Evolutionary conservation across 2,797 vertebrate species (phyloP), one percentile per base, ranked within the genome.

Genomic region (Pseudochaenichthys georgianus): DNA sequence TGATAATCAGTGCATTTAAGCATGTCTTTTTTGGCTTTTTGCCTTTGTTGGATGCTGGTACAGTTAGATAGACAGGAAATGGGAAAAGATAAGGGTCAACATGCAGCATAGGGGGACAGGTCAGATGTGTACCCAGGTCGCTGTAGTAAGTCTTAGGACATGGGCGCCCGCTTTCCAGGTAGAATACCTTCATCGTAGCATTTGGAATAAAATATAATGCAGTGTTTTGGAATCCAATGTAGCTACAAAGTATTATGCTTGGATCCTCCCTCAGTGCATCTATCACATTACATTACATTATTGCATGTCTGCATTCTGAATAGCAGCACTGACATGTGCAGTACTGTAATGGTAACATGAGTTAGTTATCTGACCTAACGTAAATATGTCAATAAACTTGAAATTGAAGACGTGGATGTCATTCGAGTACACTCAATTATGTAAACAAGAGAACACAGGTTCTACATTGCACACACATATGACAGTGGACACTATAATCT

Each of bases 401-500:
- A 54, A 17, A 55, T 52, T 8, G 19, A 28, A 64, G n/a, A 53
- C 7, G 52, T 17, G 4, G 19, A 64, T 12, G 47, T 38, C 34
- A 34, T 72, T 42, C 62, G 15, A 79, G 28, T 28, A 38, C 34
- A 17, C 2, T 2, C 51, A 23, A 31, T 70, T 68, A 68, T 70
- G 65, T 58, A 78, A 76, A 81, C 50, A 81, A 45, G 51, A 28
- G 28, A 28, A 28, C 45, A 54, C 42, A 51, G 23, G 4, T 28
- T 57, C 17, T 13, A n/a, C 41, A 63, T 15, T 72, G 41, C 50
- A 31, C 38, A 51, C 17, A 59, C 11, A 41, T n/a, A 78, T 7
- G 16, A 42, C 2, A 42, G 57, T 1, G 1, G 10, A 50, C 28
- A 19, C 23, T 46, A 8, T 53, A n/a, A 19, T 6, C 48, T 6